phyloP scores from a whole-genome alignment of 2,797 vertebrate genomes.

The Cyprinodon diabolis region DNA sequence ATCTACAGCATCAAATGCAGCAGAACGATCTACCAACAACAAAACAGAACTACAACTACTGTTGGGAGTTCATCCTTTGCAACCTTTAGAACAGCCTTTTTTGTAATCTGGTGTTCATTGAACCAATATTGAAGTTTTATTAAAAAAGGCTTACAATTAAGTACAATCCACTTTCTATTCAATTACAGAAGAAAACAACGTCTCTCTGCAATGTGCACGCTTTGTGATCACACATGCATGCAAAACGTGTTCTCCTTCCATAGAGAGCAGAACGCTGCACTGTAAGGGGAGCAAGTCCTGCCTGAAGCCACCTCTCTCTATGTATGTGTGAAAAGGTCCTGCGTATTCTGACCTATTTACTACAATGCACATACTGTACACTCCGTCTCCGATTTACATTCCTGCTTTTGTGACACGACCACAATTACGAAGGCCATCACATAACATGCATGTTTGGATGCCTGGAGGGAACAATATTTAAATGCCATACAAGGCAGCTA shows the following conservation, averaged over 20 bases:
- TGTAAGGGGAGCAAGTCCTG: constrained; percentile 26
- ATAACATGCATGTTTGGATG: background rate
- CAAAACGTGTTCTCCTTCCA: constrained; percentile 35
- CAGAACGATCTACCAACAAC: too few relatives aligned
- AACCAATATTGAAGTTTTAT: too few relatives aligned
- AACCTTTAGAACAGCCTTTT: too few relatives aligned
- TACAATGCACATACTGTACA: constrained; percentile 42
- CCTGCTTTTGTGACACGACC: constrained; percentile 28
- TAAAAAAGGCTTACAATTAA: too few relatives aligned
- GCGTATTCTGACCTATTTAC: constrained; percentile 65
- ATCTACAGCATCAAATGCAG: too few relatives aligned
- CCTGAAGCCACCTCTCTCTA: constrained; percentile 43
- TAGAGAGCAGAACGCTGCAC: constrained; percentile 38
- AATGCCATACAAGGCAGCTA: background rate
- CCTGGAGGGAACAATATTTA: background rate
- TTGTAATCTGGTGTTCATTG: too few relatives aligned
- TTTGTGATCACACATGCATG: constrained; percentile 20
- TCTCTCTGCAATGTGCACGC: background rate
- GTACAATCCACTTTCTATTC: background rate
- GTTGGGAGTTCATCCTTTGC: too few relatives aligned
- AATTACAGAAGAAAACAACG: background rate
- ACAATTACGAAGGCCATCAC: constrained; percentile 5
- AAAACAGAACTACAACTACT: too few relatives aligned
- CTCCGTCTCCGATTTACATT: constrained; percentile 39
- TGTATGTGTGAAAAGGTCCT: constrained; percentile 22